Conservation (phyloP, 2,797 vertebrate genomes). For the Agapornis canus region DNA sequence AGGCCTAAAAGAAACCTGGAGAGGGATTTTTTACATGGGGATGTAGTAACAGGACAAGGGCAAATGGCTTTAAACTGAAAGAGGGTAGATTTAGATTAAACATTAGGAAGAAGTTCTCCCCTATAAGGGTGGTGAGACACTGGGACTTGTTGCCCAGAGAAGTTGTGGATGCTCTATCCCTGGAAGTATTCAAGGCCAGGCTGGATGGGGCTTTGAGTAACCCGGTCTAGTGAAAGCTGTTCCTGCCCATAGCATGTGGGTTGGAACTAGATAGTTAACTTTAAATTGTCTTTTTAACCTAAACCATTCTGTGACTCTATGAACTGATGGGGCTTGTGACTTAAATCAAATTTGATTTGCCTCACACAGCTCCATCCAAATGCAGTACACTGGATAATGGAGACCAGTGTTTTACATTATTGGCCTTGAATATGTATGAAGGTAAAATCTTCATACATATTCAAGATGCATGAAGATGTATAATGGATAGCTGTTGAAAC, state of each 20-base stretch:
- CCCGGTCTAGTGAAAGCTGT: neutral
- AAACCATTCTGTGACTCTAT: neutral
- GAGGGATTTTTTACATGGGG: neutral
- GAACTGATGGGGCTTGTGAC: neutral
- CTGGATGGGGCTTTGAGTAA: neutral
- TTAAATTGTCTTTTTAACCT: neutral
- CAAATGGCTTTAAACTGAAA: neutral
- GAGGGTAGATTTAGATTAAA: neutral
- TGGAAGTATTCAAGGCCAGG: neutral
- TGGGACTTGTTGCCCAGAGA: neutral
- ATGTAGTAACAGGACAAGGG: neutral
- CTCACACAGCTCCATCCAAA: neutral
- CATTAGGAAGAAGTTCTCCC: neutral
- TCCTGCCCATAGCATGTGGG: neutral
- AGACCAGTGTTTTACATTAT: neutral
- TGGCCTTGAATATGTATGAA: neutral
- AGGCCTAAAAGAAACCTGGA: neutral
- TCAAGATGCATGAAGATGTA: neutral
- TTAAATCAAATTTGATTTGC: neutral
- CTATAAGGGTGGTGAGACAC: neutral
- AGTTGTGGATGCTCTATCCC: neutral
- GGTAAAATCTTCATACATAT: neutral
- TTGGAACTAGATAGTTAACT: neutral
- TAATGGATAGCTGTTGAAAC: neutral
- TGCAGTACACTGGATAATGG: neutral